phyloP scores from a whole-genome alignment of 1,140 invertebrate species.

The Macrobrachium rosenbergii region DNA sequence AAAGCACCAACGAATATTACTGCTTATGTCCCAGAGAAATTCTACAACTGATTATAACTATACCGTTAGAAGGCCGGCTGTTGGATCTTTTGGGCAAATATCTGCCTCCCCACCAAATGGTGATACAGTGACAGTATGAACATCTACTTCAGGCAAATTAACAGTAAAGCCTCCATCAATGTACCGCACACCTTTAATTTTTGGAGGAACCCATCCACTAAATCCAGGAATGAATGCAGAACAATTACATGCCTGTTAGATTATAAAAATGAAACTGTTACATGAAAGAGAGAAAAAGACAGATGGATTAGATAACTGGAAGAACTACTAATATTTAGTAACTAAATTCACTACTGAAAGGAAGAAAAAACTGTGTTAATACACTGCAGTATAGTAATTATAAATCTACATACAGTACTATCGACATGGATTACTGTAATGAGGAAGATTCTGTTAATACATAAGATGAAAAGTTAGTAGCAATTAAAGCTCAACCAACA shows the following conservation, averaged over 20 bases:
- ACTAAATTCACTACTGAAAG: too few species aligned
- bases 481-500: too few species aligned
- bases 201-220: slow-evolving; percentile 92
- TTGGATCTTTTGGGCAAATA: slow-evolving; percentile 91
- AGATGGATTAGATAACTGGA: too few species aligned
- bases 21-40: background rate
- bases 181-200: slow-evolving; percentile 90
- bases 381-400: too few species aligned
- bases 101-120: slow-evolving; percentile 98
- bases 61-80: slow-evolving; percentile 66
- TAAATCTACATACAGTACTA: too few species aligned
- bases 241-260: slow-evolving; percentile 85
- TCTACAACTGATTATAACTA: background rate
- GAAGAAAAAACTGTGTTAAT: too few species aligned
- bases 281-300: background rate
- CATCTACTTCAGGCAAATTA: slow-evolving; percentile 93
- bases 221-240: slow-evolving; percentile 97
- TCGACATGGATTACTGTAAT: too few species aligned
- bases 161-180: slow-evolving; percentile 98
- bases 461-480: too few species aligned
- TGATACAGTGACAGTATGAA: slow-evolving; percentile 96
- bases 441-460: too few species aligned
- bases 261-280: background rate
- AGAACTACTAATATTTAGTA: too few species aligned
- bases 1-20: background rate